Percentiles rank a stretch among this genome's conserved stretches.
These are phyloP conservation scores for Silurus aristotelis DNA, from an alignment of 2,797 vertebrate genomes.

Conservation along the genomic window DNA sequence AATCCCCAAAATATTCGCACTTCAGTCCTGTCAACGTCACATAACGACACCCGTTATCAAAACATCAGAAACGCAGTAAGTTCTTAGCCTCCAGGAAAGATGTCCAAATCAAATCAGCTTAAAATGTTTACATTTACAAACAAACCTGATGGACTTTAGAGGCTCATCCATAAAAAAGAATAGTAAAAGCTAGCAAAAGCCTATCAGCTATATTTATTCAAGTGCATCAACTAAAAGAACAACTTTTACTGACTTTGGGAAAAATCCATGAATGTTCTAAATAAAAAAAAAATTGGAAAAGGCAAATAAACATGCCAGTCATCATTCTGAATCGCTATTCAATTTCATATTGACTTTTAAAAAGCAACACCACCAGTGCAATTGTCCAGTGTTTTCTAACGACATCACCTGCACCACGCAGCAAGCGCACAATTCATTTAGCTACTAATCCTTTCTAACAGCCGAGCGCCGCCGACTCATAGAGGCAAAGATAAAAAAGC, in stretches of 20 bases:
- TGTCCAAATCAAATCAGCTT: conserved; percentile 63
- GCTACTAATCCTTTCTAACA: conserved; percentile 91
- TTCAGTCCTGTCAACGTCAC: background rate
- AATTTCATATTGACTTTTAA: background rate
- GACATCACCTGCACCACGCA: conserved; percentile 77
- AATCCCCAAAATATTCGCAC: background rate
- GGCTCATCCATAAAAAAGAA: conserved; percentile 72
- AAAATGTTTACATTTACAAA: conserved; percentile 67
- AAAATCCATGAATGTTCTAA: conserved; percentile 23
- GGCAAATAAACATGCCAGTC: background rate
- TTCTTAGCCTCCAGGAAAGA: conserved; percentile 61
- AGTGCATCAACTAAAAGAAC: background rate
- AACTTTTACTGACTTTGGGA: conserved; percentile 33
- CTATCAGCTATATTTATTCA: background rate
- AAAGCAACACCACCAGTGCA: background rate
- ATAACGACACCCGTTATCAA: too few relatives aligned
- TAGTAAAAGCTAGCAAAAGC: conserved; percentile 51
- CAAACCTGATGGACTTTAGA: conserved; percentile 67
- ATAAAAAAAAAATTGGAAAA: background rate
- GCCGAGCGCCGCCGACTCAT: conserved; percentile 84
- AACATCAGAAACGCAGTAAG: conserved; percentile 39
- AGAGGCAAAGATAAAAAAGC: conserved; percentile 74
- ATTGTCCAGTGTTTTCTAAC: conserved; percentile 67
- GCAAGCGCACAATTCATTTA: conserved; percentile 83
- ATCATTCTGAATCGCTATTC: background rate